Evolutionary conservation across 2,797 vertebrate genomes (phyloP), one percentile per base, ranked within the genome.

Genomic region (Tympanoctomys barrerae): DNA sequence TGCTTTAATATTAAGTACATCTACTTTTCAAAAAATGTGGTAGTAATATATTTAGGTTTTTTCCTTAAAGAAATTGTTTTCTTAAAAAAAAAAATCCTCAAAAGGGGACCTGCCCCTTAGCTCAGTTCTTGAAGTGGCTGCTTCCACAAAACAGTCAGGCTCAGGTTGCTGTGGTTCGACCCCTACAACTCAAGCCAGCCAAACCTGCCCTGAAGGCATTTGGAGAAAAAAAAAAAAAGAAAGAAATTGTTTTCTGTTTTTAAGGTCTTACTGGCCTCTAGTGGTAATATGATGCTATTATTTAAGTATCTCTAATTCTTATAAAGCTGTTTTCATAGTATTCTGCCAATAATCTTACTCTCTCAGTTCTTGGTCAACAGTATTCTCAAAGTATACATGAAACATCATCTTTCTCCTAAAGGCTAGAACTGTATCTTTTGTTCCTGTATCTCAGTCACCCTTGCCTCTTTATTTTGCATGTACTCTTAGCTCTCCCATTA

Each of bases 191-290:
- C 42, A 42, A 42, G 42, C 42, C 42, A 42, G 42, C 42, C 42
- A 42, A 42, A 42, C 42, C 42, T 42, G 42, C 42, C 42, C 42
- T 42, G 42, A 42, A 42, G 42, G 42, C 42, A 42, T 42, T 42
- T 5, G 5, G 42, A 42, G 42, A 42, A 42, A 42, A 42, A 42
- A 42, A 42, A 42, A 42, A 42, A 42, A 42, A 42, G 5, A 54
- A 91, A 39, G 64, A 94, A 94, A 81, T 81, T 81, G 54, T 57
- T 57, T 18, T 91, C 57, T 66, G 39, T 98, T 96, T 75, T 84
- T 96, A 97, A 98, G 97, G 95, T 96, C 97, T 97, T 97, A 95
- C 97, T 98, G 98, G 97, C 98, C 98, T 98, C 99, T 99, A 98
- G 98, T 98, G 99, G 98, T 87, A 92, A 93, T 33, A 33, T 87